A percentile compares a stretch with the other conserved stretches of the same genome.
Conservation (phyloP, 2,113 vertebrate genomes). For the Bettongia penicillata region DNA sequence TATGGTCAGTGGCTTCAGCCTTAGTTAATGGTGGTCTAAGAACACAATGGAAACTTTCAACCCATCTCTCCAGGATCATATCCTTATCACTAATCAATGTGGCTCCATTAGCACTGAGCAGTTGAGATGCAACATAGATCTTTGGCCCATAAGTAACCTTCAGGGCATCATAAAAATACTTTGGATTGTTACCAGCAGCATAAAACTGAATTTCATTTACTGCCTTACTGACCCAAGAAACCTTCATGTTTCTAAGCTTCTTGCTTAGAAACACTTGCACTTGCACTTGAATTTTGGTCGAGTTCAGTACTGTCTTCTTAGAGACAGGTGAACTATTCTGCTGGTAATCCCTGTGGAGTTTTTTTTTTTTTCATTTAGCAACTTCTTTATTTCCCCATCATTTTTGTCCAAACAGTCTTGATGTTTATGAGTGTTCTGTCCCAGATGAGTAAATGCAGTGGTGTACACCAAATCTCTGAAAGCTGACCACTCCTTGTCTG, state of each 20-base stretch:
- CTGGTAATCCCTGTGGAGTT: neutral
- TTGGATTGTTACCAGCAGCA: neutral
- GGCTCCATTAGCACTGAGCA: neutral
- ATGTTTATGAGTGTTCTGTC: neutral
- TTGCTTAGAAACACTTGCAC: no score
- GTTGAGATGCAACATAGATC: neutral
- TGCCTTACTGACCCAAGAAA: neutral
- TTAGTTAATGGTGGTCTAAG: neutral
- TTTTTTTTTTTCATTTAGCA: neutral
- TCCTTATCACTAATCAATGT: neutral
- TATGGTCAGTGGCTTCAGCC: neutral
- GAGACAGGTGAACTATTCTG: neutral
- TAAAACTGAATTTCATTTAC: neutral
- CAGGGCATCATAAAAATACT: neutral
- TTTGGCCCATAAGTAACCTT: neutral
- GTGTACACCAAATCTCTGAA: neutral
- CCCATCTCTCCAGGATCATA: neutral
- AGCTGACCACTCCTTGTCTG: neutral
- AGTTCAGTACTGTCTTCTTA: neutral
- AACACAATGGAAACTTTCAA: neutral
- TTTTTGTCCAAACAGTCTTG: neutral
- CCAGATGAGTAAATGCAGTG: neutral
- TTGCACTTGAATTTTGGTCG: no score
- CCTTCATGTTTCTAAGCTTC: neutral
- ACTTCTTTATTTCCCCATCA: neutral